phyloP scores from a whole-genome alignment of 2,797 vertebrate genomes.

The Xiphorhynchus erythropygius region DNA sequence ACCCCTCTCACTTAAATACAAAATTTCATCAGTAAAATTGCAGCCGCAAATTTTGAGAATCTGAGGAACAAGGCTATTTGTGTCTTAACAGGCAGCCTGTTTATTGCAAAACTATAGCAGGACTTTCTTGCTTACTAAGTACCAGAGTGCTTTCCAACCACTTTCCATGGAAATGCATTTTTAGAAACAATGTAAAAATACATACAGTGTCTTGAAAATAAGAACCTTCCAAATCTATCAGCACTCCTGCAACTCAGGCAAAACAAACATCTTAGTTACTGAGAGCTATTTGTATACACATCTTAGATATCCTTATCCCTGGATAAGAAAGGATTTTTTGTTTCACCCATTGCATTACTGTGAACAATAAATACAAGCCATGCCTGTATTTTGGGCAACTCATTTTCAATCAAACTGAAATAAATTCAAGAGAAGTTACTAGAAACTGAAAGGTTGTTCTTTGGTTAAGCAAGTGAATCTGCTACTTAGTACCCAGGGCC shows the following conservation, averaged over 20 bases:
- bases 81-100: background rate
- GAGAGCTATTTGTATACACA: background rate
- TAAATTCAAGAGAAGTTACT: background rate
- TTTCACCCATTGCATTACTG: background rate
- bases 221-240: background rate
- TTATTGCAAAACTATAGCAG: background rate
- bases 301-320: background rate
- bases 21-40: background rate
- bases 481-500: conserved; percentile 23
- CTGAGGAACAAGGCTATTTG: background rate
- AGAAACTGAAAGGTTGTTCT: conserved; percentile 7
- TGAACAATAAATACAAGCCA: background rate
- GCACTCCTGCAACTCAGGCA: background rate
- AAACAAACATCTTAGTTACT: background rate
- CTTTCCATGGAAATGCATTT: background rate
- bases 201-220: background rate
- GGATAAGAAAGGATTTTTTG: background rate
- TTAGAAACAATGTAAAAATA: background rate
- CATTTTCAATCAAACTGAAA: background rate
- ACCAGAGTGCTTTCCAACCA: background rate
- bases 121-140: background rate
- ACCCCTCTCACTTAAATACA: background rate
- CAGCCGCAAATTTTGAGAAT: background rate
- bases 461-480: conserved; percentile 19
- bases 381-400: background rate